phyloP scores from a whole-genome alignment of 2,797 vertebrate species.

The Chaunax sp. region DNA sequence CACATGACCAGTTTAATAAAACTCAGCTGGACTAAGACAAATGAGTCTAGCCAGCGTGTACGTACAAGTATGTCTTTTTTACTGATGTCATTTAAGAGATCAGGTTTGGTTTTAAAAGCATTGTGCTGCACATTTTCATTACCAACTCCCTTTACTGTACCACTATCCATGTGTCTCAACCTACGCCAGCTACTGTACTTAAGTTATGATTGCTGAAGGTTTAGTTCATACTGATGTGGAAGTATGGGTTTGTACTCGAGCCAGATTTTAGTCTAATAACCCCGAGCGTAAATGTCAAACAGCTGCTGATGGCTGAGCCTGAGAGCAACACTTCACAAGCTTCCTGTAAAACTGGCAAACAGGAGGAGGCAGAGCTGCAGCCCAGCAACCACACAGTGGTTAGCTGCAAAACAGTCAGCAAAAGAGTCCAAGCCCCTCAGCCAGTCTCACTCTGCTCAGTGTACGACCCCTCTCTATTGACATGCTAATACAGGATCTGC shows the following conservation, averaged over 20 bases:
- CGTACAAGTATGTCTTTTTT: neutral
- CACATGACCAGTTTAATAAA: conserved; percentile 56
- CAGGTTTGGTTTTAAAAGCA: conserved; percentile 10
- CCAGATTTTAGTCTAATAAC: conserved; percentile 22
- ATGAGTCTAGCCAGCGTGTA: neutral
- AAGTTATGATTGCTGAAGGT: conserved; percentile 1
- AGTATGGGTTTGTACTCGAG: conserved; percentile 22
- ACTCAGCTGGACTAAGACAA: conserved; percentile 40
- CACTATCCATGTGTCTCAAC: too few relatives aligned
- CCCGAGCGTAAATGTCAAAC: conserved; percentile 49
- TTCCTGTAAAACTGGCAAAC: conserved; percentile 47
- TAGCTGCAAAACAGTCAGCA: conserved; percentile 21
- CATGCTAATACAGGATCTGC: conserved; percentile 82
- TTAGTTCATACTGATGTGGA: conserved; percentile 6
- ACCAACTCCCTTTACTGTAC: neutral
- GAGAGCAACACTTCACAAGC: conserved; percentile 41
- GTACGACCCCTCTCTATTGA: conserved; percentile 74
- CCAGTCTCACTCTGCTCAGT: conserved; percentile 41
- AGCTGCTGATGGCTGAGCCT: conserved; percentile 52
- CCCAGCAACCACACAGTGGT: conserved; percentile 44
- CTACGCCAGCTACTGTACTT: neutral
- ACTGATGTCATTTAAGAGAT: neutral
- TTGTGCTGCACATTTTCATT: conserved; percentile 1
- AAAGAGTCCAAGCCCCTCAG: conserved; percentile 41
- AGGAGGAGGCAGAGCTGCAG: conserved; percentile 35